Conservation (phyloP, 2,888 invertebrate species). For the Acheta domesticus region DNA sequence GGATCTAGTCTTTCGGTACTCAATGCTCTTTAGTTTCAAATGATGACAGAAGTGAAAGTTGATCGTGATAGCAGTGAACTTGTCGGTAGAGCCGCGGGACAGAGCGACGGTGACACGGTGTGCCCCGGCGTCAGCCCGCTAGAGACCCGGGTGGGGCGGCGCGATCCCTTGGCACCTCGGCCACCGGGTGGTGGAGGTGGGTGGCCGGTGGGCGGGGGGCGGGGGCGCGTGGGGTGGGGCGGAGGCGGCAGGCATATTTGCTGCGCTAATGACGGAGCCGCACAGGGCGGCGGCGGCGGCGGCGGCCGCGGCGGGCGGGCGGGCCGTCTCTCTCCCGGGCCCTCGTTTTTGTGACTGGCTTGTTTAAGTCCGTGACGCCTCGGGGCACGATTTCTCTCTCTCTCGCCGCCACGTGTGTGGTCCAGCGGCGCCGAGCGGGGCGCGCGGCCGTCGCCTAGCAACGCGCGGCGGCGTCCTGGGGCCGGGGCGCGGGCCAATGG, state of each 20-base stretch:
- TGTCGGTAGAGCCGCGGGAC: too few relatives aligned
- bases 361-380: slow-evolving; percentile 24
- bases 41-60: too few relatives aligned
- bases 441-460: slow-evolving; percentile 35
- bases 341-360: slow-evolving; percentile 25
- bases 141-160: too few relatives aligned
- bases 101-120: too few relatives aligned
- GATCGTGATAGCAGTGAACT: too few relatives aligned
- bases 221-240: neutral
- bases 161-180: too few relatives aligned
- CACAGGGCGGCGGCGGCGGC: neutral
- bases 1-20: too few relatives aligned
- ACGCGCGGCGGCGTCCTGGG: slow-evolving; percentile 33
- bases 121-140: too few relatives aligned
- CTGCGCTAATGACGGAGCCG: neutral
- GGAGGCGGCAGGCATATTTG: neutral
- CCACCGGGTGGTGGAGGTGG: too few relatives aligned
- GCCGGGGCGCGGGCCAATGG: slow-evolving; percentile 36
- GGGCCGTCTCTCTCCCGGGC: slow-evolving; percentile 23
- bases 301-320: neutral
- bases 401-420: slow-evolving; percentile 36
- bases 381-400: slow-evolving; percentile 25
- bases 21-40: too few relatives aligned
- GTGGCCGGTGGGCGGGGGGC: too few relatives aligned
- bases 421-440: slow-evolving; percentile 29